These are phyloP conservation scores for Drosophila quinaria DNA, from an alignment of 2,888 invertebrate species.

Conservation along the genomic window DNA sequence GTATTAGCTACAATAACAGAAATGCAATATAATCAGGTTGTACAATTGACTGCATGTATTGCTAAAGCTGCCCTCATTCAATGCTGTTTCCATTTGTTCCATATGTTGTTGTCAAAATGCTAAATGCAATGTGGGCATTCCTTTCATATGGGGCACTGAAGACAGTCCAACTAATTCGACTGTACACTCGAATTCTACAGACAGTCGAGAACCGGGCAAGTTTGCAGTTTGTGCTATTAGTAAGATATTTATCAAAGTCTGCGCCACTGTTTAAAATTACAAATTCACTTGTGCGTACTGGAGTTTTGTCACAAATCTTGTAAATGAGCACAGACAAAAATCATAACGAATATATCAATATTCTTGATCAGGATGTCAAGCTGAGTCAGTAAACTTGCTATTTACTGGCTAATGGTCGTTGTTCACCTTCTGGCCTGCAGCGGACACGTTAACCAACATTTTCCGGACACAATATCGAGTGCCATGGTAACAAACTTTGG, in stretches of 20 bases:
- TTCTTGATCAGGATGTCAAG: no score
- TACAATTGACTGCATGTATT: background rate
- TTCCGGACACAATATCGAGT: background rate
- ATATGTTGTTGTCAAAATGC: no score
- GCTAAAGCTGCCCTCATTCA: background rate
- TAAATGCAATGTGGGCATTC: background rate
- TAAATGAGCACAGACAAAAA: background rate
- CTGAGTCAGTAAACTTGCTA: no score
- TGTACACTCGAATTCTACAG: constrained; percentile 3
- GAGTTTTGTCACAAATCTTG: background rate
- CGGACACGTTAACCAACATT: constrained; percentile 5
- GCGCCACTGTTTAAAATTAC: background rate
- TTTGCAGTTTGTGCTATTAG: background rate
- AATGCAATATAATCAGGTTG: background rate
- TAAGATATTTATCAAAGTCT: background rate
- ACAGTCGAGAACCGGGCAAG: background rate
- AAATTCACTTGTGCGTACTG: background rate
- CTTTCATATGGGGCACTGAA: background rate
- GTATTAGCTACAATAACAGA: background rate
- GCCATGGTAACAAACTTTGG: constrained; percentile 15
- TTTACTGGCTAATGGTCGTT: constrained; percentile 3
- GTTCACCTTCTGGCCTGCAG: constrained; percentile 12
- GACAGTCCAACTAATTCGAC: constrained; percentile 6
- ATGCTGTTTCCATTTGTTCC: background rate
- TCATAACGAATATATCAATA: no score